Conservation (phyloP, 2,797 vertebrate species). For the Dendrocincla fuliginosa region DNA sequence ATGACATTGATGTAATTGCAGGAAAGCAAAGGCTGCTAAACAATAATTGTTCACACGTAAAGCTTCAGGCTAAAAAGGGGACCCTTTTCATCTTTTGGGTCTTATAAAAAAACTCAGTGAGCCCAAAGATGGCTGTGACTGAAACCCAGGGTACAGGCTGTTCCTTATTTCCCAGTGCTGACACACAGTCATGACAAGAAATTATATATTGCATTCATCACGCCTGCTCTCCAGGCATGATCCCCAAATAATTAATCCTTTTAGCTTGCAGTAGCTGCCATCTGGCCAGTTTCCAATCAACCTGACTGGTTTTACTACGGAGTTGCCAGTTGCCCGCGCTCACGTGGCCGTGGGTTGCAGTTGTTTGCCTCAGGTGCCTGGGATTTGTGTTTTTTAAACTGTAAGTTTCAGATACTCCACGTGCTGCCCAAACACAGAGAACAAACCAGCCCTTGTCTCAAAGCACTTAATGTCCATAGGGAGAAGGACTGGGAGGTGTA, state of each 20-base stretch:
- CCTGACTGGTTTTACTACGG: neutral
- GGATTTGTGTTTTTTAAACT: neutral
- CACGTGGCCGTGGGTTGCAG: neutral
- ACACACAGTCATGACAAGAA: slow-evolving; percentile 53
- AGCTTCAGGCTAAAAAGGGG: neutral
- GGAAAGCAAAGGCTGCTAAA: neutral
- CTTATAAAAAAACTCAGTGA: neutral
- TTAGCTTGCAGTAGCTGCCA: slow-evolving; percentile 63
- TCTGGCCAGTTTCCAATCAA: slow-evolving; percentile 55
- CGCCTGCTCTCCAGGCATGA: slow-evolving; percentile 60
- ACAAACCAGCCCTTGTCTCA: neutral
- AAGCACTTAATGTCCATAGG: neutral
- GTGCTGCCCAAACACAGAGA: neutral
- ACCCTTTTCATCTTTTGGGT: neutral
- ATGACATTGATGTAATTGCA: neutral
- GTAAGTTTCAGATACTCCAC: neutral
- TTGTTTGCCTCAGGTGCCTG: slow-evolving; percentile 28
- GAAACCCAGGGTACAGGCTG: slow-evolving; percentile 30
- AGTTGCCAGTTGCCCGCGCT: neutral
- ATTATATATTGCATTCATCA: slow-evolving; percentile 55
- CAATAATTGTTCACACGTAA: rapidly evolving
- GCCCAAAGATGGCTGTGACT: neutral
- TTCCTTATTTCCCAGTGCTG: slow-evolving; percentile 23
- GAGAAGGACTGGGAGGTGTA: neutral
- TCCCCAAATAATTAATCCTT: slow-evolving; percentile 70